A percentile compares a stretch with the other conserved stretches of the same genome.
Evolutionary conservation across 1,140 invertebrate genomes (phyloP).

Genomic region (Mercenaria mercenaria): DNA sequence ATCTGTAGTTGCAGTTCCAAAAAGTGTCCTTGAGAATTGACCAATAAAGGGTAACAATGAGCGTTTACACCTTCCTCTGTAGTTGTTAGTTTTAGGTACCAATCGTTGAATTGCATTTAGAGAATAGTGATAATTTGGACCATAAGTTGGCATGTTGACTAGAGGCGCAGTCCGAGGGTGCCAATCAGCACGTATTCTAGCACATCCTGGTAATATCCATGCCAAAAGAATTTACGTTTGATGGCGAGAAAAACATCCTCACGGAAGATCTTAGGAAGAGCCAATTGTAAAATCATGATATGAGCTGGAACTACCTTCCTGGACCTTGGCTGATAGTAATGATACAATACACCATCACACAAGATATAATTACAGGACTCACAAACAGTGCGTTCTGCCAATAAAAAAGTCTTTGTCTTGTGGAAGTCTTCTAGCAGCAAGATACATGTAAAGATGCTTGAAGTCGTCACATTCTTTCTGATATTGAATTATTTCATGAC

Average conservation of each 20-base stretch:
- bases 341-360: neutral
- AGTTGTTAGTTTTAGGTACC: no score
- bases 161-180: neutral
- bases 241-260: neutral
- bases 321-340: neutral
- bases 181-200: neutral
- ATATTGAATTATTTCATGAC: neutral
- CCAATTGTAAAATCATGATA: neutral
- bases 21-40: no score
- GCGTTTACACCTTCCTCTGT: no score
- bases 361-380: neutral
- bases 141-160: neutral
- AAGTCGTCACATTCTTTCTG: neutral
- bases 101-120: no score
- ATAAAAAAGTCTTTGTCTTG: neutral
- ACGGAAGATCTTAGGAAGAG: neutral
- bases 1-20: no score
- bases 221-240: neutral
- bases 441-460: neutral
- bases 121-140: no score
- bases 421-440: neutral
- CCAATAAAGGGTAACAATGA: no score
- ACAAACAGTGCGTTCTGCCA: neutral
- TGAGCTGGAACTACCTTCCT: neutral
- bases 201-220: neutral